These are phyloP conservation scores for Eilema griseolum DNA, from an alignment of 2,888 invertebrate genomes.

Conservation along the genomic window DNA sequence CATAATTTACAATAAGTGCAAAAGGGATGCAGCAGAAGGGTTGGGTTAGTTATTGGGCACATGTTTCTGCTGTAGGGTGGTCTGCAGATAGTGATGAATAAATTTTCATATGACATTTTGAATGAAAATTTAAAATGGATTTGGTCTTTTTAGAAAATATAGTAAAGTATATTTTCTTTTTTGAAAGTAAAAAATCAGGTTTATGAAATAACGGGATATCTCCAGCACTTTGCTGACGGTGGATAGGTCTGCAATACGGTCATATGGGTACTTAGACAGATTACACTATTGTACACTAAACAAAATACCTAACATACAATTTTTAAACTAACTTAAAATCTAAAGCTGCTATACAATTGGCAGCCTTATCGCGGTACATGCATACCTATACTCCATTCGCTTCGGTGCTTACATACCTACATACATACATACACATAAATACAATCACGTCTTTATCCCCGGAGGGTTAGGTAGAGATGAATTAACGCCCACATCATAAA, in stretches of 20 bases:
- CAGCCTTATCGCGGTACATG: not conserved
- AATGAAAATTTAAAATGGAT: slow-evolving; percentile 35
- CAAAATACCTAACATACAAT: no score
- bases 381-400: no score
- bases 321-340: no score
- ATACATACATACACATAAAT: no score
- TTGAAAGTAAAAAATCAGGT: not conserved
- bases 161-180: not conserved
- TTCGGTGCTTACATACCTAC: no score
- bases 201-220: not conserved
- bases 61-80: slow-evolving; percentile 68
- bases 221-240: not conserved
- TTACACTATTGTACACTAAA: no score
- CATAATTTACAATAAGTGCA: slow-evolving; percentile 60
- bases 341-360: no score
- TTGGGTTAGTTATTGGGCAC: slow-evolving; percentile 79
- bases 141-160: not conserved
- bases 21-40: slow-evolving; percentile 70
- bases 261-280: no score
- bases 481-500: no score
- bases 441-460: no score
- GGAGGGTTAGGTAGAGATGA: no score
- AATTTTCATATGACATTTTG: slow-evolving; percentile 59
- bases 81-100: slow-evolving; percentile 66
- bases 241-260: not conserved